A percentile compares a stretch with the other conserved stretches of the same genome.
phyloP scores from a whole-genome alignment of 2,113 vertebrate genomes.

The Pimephales promelas region DNA sequence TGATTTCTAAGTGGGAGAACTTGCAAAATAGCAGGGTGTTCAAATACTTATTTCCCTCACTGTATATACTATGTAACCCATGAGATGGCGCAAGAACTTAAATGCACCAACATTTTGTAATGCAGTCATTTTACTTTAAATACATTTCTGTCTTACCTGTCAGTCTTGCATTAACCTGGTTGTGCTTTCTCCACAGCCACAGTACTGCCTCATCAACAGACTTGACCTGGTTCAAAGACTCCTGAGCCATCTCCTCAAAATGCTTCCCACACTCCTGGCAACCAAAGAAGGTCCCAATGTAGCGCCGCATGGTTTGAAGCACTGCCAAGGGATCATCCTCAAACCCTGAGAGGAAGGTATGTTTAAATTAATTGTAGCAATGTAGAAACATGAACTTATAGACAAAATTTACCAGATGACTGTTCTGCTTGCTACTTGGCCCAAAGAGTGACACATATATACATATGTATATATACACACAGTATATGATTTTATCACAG shows the following conservation, averaged over 20 bases:
- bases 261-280: constrained; percentile 86
- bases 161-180: constrained; percentile 85
- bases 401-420: neutral
- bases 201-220: constrained; percentile 78
- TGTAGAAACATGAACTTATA: neutral
- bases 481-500: neutral
- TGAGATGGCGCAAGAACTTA: too few relatives aligned
- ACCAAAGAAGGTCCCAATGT: constrained; percentile 88
- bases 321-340: constrained; percentile 76
- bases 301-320: constrained; percentile 84
- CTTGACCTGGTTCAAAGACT: constrained; percentile 74
- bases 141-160: constrained; percentile 71
- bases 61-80: neutral
- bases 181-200: constrained; percentile 95
- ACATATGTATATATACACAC: too few relatives aligned
- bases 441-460: neutral
- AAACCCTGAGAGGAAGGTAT: constrained; percentile 69
- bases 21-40: too few relatives aligned
- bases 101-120: neutral
- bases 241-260: constrained; percentile 84
- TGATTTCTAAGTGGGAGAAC: too few relatives aligned
- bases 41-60: too few relatives aligned
- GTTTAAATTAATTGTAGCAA: neutral
- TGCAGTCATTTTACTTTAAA: too few relatives aligned
- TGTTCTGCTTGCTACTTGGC: neutral